These are phyloP conservation scores for Caenorhabditis drosophilae DNA, from an alignment of 2,888 invertebrate species.

Conservation along the genomic window DNA sequence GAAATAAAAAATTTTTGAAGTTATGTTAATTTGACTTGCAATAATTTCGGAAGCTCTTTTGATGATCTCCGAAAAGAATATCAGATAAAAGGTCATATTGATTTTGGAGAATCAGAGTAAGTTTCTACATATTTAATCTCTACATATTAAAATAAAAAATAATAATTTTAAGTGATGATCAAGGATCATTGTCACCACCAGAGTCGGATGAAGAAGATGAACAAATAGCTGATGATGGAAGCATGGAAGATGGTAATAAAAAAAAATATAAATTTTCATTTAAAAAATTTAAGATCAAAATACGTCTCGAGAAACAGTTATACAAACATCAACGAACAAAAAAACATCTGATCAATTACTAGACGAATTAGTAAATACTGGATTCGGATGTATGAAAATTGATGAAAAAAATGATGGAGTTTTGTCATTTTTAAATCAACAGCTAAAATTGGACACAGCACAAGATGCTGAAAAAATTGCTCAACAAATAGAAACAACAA, in stretches of 20 bases:
- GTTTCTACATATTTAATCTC: too few relatives aligned
- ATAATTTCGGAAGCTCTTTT: slow-evolving; percentile 31
- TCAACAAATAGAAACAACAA: slow-evolving; percentile 19
- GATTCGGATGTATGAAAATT: slow-evolving; percentile 32
- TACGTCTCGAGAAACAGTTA: slow-evolving; percentile 23
- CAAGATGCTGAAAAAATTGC: slow-evolving; percentile 42
- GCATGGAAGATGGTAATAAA: slow-evolving; percentile 20
- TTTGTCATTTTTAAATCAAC: slow-evolving; percentile 35
- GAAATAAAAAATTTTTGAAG: slow-evolving; percentile 6
- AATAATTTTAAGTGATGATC: slow-evolving; percentile 21
- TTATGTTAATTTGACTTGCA: slow-evolving; percentile 19
- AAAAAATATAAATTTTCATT: too few relatives aligned
- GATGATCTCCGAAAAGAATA: slow-evolving; percentile 6
- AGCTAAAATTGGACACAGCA: slow-evolving; percentile 34
- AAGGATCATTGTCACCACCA: slow-evolving; percentile 9
- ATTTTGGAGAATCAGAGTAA: slow-evolving; percentile 23
- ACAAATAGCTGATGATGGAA: slow-evolving; percentile 14
- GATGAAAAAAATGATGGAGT: slow-evolving; percentile 1
- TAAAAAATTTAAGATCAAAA: too few relatives aligned
- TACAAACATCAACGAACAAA: slow-evolving; percentile 4
- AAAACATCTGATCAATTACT: slow-evolving; percentile 5
- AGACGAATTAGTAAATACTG: slow-evolving; percentile 8
- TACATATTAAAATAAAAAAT: neutral
- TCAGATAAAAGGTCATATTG: too few relatives aligned
- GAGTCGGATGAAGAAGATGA: slow-evolving; percentile 8